These are phyloP conservation scores for Ichneumoninae sp. DNA, from an alignment of 2,888 invertebrate genomes.

Conservation along the genomic window DNA sequence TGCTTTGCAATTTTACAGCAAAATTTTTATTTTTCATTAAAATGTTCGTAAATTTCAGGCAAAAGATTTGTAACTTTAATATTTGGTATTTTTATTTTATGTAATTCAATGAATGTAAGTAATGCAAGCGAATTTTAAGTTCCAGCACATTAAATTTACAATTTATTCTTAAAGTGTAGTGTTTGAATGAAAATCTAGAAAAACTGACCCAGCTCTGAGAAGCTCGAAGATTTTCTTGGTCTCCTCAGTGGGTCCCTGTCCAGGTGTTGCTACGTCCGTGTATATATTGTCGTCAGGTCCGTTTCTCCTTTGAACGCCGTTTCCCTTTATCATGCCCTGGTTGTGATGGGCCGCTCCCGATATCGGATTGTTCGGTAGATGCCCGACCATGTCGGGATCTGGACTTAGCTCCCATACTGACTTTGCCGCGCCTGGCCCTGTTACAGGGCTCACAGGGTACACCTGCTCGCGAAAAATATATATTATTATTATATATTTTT, in stretches of 20 bases:
- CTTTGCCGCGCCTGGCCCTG: slow-evolving; percentile 95
- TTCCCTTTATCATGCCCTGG: slow-evolving; percentile 71
- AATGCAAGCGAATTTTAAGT: too few species aligned
- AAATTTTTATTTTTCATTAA: too few species aligned
- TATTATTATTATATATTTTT: neutral
- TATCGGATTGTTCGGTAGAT: slow-evolving; percentile 82
- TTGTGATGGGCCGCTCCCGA: slow-evolving; percentile 78
- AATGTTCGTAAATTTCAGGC: too few species aligned
- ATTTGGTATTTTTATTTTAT: too few species aligned
- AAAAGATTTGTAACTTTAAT: too few species aligned
- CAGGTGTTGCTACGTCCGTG: slow-evolving; percentile 79
- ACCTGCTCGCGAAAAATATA: slow-evolving; percentile 72
- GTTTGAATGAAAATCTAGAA: neutral
- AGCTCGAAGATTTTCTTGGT: slow-evolving; percentile 93
- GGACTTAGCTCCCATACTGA: slow-evolving; percentile 93
- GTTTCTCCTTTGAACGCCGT: slow-evolving; percentile 73
- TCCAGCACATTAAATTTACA: too few species aligned
- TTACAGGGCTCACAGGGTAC: slow-evolving; percentile 83
- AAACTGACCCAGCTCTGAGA: slow-evolving; percentile 91
- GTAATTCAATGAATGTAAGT: too few species aligned
- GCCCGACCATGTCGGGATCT: slow-evolving; percentile 83
- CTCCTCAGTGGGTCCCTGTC: slow-evolving; percentile 80
- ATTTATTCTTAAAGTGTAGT: too few species aligned
- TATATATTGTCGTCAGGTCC: slow-evolving; percentile 81
- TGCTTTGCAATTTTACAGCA: too few species aligned